Percentiles rank a stretch among this genome's conserved stretches.
These are phyloP conservation scores for Myotis planiceps DNA, from an alignment of 2,797 vertebrate species.

Conservation along the genomic window DNA sequence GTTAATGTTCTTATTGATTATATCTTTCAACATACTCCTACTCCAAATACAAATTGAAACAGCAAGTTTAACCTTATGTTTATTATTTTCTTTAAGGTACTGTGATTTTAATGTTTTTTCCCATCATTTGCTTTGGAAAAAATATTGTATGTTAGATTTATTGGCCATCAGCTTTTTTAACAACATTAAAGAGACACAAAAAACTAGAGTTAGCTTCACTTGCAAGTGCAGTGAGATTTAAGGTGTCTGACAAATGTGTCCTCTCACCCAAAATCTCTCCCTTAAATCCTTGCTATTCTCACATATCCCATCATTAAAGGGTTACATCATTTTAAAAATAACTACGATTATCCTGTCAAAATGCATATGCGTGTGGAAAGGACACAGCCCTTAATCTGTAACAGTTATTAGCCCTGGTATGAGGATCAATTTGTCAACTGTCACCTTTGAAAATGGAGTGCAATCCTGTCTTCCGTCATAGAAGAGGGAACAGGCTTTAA, in stretches of 20 bases:
- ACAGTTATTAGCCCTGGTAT: neutral
- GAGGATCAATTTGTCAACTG: conserved; percentile 4
- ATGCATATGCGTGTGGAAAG: neutral
- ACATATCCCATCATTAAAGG: neutral
- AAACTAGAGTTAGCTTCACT: neutral
- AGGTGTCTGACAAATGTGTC: neutral
- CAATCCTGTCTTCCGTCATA: neutral
- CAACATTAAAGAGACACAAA: neutral
- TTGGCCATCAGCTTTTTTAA: neutral
- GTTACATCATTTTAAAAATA: neutral
- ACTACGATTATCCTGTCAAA: neutral
- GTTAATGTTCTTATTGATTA: neutral
- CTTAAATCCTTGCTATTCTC: neutral
- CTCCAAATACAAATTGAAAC: neutral
- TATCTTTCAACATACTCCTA: neutral
- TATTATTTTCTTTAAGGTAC: neutral
- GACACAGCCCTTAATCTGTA: neutral
- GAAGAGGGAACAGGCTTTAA: neutral
- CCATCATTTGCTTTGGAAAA: neutral
- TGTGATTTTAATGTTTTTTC: neutral
- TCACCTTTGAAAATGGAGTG: neutral
- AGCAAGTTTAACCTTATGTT: neutral
- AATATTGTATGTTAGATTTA: neutral
- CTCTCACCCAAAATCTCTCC: neutral
- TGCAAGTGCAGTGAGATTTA: neutral